Evolutionary conservation across 2,797 vertebrate species (phyloP).

Genomic region (Karalla daura): DNA sequence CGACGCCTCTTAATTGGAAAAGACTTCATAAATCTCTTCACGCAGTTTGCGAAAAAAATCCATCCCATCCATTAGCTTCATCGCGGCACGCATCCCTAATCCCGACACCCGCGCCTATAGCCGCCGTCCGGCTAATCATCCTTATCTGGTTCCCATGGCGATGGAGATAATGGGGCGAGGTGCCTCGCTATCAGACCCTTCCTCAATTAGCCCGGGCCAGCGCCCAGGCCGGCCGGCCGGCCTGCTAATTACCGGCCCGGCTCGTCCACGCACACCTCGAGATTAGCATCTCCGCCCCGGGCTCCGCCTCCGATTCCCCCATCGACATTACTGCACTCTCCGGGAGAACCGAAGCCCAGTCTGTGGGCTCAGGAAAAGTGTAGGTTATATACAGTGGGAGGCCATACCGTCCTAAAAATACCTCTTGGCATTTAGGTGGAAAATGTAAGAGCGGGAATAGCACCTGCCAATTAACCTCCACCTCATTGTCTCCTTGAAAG

Average conservation of each 20-base stretch:
- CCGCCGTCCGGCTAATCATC: slow-evolving; percentile 77
- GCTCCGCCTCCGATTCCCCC: slow-evolving; percentile 32
- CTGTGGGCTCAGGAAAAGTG: slow-evolving; percentile 2
- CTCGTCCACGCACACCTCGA: slow-evolving; percentile 44
- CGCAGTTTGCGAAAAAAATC: slow-evolving; percentile 36
- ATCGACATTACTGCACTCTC: slow-evolving; percentile 25
- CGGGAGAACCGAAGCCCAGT: slow-evolving; percentile 1
- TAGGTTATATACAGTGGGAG: neutral
- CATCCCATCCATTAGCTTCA: slow-evolving; percentile 59
- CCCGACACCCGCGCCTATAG: slow-evolving; percentile 32
- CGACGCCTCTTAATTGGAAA: slow-evolving; percentile 39
- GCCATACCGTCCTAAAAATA: neutral
- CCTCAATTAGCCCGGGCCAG: slow-evolving; percentile 73
- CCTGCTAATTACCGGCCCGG: slow-evolving; percentile 59
- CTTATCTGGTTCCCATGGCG: slow-evolving; percentile 71
- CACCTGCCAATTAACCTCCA: neutral
- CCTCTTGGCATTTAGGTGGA: slow-evolving; percentile 41
- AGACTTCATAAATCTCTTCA: slow-evolving; percentile 41
- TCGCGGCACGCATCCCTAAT: slow-evolving; percentile 51
- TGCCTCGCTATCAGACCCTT: slow-evolving; percentile 58
- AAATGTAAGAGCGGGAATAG: slow-evolving; percentile 22
- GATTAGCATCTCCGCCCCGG: slow-evolving; percentile 41
- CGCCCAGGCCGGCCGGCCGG: no score
- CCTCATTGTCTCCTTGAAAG: slow-evolving; percentile 24
- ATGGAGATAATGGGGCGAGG: slow-evolving; percentile 74